Conservation (phyloP, 2,797 vertebrate species). For the Lacerta agilis region DNA sequence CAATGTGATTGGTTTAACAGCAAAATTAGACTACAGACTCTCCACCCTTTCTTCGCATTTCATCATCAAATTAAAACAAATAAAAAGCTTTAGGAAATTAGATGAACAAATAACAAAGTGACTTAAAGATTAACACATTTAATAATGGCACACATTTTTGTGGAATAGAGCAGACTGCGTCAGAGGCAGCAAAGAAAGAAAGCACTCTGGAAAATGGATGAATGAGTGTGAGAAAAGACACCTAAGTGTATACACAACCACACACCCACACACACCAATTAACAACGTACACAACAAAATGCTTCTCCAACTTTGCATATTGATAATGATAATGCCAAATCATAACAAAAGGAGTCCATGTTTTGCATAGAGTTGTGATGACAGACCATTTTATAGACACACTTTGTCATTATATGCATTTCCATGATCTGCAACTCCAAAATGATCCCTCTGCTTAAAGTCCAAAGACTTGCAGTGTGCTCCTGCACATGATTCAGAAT, state of each 20-base stretch:
- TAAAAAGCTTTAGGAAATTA: not conserved
- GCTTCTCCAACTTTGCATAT: not conserved
- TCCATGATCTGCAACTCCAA: not conserved
- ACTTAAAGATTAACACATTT: too few relatives aligned
- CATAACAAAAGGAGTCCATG: not conserved
- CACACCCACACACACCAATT: not conserved
- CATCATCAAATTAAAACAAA: not conserved
- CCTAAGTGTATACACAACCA: too few relatives aligned
- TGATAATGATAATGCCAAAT: not conserved
- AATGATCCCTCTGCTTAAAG: not conserved
- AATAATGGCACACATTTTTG: too few relatives aligned
- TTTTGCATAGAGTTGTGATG: not conserved
- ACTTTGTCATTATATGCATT: not conserved
- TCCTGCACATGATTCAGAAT: too few relatives aligned
- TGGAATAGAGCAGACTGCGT: too few relatives aligned
- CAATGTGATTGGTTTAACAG: not conserved
- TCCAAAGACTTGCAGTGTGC: not conserved
- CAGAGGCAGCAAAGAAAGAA: too few relatives aligned
- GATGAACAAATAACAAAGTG: not conserved
- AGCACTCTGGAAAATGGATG: too few relatives aligned
- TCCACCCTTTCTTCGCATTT: not conserved
- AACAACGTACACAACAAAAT: not conserved
- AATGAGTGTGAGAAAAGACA: not conserved
- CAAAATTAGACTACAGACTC: not conserved
- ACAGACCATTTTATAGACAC: not conserved